These are phyloP conservation scores for Pterostichus madidus DNA, from an alignment of 2,888 invertebrate genomes.

Conservation along the genomic window DNA sequence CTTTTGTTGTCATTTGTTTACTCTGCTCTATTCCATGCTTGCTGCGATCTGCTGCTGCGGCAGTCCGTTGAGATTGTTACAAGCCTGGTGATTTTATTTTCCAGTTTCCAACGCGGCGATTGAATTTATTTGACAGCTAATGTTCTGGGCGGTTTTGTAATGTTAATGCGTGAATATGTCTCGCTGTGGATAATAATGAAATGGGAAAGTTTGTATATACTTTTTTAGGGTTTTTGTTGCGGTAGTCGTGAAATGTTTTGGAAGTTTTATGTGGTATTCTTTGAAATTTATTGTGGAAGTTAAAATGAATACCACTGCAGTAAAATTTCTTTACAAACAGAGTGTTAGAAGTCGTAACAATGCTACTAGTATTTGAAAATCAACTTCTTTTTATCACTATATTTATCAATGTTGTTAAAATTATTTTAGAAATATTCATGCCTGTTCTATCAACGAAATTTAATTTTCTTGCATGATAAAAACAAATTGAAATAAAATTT, in stretches of 20 bases:
- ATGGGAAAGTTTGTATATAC: constrained; percentile 18
- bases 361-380: no score
- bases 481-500: no score
- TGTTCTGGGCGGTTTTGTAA: constrained; percentile 53
- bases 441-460: no score
- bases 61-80: background rate
- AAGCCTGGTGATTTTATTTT: constrained; percentile 41
- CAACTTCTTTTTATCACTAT: no score
- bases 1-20: constrained; percentile 60
- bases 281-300: constrained; percentile 17
- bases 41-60: background rate
- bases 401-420: no score
- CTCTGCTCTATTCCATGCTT: constrained; percentile 11
- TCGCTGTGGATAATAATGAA: constrained; percentile 38
- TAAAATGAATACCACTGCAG: constrained; percentile 1
- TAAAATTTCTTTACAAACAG: background rate
- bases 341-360: background rate
- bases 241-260: constrained; percentile 20
- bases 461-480: no score
- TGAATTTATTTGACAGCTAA: constrained; percentile 54
- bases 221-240: constrained; percentile 21
- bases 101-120: constrained; percentile 28
- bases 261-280: constrained; percentile 11
- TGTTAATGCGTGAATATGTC: constrained; percentile 38
- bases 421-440: no score